Conservation (phyloP, 2,113 vertebrate genomes). For the Pyrgilauda ruficollis region DNA sequence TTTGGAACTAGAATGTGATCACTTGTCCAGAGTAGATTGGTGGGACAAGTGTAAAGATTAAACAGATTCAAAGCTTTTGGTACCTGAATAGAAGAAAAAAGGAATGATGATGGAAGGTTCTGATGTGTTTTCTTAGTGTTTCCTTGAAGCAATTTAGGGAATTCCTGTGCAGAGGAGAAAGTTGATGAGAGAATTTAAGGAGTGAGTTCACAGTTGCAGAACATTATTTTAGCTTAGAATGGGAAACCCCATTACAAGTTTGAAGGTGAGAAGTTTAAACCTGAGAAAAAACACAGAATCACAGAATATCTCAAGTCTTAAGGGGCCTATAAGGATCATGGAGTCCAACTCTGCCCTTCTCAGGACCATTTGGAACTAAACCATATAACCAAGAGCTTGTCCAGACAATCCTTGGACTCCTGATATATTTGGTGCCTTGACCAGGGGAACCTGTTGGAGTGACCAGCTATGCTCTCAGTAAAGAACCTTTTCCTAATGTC, state of each 20-base stretch:
- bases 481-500: not conserved
- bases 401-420: not conserved
- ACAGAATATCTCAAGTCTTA: not conserved
- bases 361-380: not conserved
- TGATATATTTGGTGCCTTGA: not conserved
- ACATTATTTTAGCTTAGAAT: not conserved
- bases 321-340: accelerated
- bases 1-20: not conserved
- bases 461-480: accelerated
- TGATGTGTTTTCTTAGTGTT: not conserved
- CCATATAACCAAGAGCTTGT: not conserved
- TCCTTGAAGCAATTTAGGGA: conserved; percentile 1
- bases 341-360: not conserved
- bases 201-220: not conserved
- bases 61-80: not conserved
- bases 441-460: not conserved
- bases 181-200: not conserved
- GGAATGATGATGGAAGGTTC: not conserved
- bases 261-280: not conserved
- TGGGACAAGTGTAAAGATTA: not conserved
- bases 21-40: not conserved
- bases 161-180: not conserved
- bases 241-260: not conserved
- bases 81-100: not conserved
- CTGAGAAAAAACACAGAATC: not conserved